Evolutionary conservation across 2,888 invertebrate species (phyloP).

Genomic region (Orthosia gracilis): DNA sequence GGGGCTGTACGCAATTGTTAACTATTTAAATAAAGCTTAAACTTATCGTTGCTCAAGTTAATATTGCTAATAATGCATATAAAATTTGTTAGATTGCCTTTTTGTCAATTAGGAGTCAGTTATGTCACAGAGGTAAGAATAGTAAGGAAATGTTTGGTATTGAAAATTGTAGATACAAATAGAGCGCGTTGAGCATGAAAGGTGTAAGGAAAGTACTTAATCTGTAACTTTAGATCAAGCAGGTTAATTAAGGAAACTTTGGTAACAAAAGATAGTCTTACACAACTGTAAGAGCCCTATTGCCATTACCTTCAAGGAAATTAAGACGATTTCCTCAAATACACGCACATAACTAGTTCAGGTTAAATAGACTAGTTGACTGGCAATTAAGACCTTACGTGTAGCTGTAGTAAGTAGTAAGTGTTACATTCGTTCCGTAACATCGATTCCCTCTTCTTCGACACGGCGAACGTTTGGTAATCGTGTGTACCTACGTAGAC

Average conservation of each 20-base stretch:
- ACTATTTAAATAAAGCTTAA: conserved; percentile 87
- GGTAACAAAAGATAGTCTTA: conserved; percentile 29
- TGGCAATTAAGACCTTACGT: conserved; percentile 73
- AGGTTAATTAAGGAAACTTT: neutral
- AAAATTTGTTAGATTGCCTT: conserved; percentile 51
- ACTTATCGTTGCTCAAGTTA: conserved; percentile 80
- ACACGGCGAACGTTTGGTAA: conserved; percentile 72
- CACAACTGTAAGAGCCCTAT: conserved; percentile 12
- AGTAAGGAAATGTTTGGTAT: conserved; percentile 26
- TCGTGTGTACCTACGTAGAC: conserved; percentile 37
- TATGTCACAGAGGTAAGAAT: conserved; percentile 34
- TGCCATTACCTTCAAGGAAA: conserved; percentile 54
- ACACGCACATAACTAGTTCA: conserved; percentile 59
- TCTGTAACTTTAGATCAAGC: neutral
- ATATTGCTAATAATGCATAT: conserved; percentile 73
- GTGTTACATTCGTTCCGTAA: conserved; percentile 88
- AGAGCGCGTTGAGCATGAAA: neutral
- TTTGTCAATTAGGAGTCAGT: conserved; percentile 44
- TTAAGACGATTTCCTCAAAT: conserved; percentile 64
- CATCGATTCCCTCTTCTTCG: conserved; percentile 80
- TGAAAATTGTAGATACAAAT: conserved; percentile 1
- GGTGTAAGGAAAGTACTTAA: neutral
- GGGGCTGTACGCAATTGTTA: conserved; percentile 87
- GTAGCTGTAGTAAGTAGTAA: conserved; percentile 78
- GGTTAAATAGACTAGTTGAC: conserved; percentile 65